Percentiles rank a stretch among this genome's conserved stretches.
Evolutionary conservation across 2,113 vertebrate genomes (phyloP).

Genomic region (Passer domesticus): DNA sequence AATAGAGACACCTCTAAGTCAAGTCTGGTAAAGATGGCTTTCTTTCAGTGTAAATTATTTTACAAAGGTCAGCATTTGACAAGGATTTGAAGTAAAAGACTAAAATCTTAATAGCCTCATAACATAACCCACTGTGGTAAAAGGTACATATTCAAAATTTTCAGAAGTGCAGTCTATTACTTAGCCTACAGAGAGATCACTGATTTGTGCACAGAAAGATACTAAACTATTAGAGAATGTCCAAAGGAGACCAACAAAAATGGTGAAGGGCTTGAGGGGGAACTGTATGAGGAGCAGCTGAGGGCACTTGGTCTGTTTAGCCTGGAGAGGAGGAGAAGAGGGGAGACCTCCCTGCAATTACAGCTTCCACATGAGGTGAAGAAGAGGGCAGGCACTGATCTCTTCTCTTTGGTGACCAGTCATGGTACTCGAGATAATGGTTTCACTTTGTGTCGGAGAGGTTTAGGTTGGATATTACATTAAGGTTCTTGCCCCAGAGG

Average conservation of each 20-base stretch:
- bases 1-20: background rate
- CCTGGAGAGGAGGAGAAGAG: background rate
- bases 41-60: background rate
- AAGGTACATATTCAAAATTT: background rate
- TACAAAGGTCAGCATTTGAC: background rate
- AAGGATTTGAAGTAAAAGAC: background rate
- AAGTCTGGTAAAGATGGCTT: background rate
- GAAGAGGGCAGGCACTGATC: background rate
- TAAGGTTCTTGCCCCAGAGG: background rate
- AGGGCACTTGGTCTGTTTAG: background rate
- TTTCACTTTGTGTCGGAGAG: too few species aligned
- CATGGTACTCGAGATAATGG: fast-evolving
- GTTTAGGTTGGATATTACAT: background rate
- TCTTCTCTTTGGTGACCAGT: background rate
- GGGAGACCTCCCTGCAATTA: background rate
- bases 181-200: background rate
- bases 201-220: background rate
- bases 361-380: background rate
- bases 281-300: fast-evolving
- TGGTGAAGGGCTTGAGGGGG: background rate
- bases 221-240: background rate
- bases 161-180: background rate
- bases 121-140: background rate
- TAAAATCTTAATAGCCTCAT: background rate
- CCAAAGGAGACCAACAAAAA: background rate